A percentile compares a stretch with the other conserved stretches of the same genome.
phyloP scores from a whole-genome alignment of 2,888 invertebrate species.

The Barypeithes pellucidus region DNA sequence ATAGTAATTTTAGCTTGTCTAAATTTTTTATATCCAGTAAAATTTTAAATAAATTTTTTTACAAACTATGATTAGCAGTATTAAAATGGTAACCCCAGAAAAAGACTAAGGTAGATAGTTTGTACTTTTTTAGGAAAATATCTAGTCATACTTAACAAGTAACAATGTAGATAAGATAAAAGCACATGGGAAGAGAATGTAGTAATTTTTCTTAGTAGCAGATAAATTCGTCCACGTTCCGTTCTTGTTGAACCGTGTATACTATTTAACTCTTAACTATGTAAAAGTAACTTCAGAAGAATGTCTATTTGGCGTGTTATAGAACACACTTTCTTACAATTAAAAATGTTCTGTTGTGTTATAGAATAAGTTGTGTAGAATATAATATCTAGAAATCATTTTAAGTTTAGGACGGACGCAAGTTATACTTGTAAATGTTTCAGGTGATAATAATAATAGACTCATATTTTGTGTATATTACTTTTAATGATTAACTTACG shows the following conservation, averaged over 20 bases:
- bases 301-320: no score
- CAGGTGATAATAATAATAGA: no score
- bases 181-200: background rate
- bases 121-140: slow-evolving; percentile 39
- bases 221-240: slow-evolving; percentile 29
- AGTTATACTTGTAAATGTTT: no score
- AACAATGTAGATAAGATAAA: slow-evolving; percentile 7
- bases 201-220: background rate
- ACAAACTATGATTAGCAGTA: background rate
- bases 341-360: no score
- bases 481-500: no score
- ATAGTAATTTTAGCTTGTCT: no score
- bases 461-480: no score
- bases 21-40: no score
- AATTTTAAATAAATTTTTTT: background rate
- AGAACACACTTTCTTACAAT: no score
- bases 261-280: background rate
- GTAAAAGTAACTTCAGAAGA: background rate
- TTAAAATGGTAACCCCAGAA: slow-evolving; percentile 23
- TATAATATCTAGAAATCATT: no score
- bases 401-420: no score
- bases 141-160: slow-evolving; percentile 1
- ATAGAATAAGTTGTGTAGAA: no score
- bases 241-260: background rate
- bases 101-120: slow-evolving; percentile 40